Conservation (phyloP, 2,113 vertebrate genomes). For the Epinephelus lanceolatus region DNA sequence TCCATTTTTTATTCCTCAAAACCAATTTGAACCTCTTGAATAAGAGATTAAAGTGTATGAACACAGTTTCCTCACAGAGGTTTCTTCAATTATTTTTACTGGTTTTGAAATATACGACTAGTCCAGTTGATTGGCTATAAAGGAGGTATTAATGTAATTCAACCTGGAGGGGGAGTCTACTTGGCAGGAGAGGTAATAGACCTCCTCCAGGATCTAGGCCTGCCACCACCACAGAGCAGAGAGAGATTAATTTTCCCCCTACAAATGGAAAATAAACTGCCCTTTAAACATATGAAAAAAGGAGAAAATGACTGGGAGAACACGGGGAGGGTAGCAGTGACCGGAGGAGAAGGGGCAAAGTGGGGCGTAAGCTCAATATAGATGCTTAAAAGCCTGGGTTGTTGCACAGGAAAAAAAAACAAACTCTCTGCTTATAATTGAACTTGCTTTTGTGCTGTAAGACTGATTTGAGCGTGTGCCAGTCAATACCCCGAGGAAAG, state of each 20-base stretch:
- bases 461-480: conserved; percentile 74
- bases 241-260: conserved; percentile 72
- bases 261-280: conserved; percentile 82
- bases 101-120: conserved; percentile 71
- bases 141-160: conserved; percentile 79
- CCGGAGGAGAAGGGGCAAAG: conserved; percentile 50
- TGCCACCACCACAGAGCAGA: conserved; percentile 59
- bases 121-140: conserved; percentile 78
- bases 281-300: conserved; percentile 78
- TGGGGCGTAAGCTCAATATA: conserved; percentile 68
- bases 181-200: conserved; percentile 81
- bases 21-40: conserved; percentile 68
- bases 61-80: conserved; percentile 68
- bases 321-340: conserved; percentile 38
- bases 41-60: conserved; percentile 73
- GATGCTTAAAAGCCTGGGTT: conserved; percentile 74
- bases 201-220: conserved; percentile 74
- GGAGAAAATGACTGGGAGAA: conserved; percentile 63
- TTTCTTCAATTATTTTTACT: conserved; percentile 72
- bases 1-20: conserved; percentile 58
- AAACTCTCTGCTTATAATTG: conserved; percentile 76
- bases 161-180: conserved; percentile 76
- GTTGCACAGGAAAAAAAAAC: conserved; percentile 77
- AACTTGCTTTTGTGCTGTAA: conserved; percentile 76
- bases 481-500: conserved; percentile 81